Evolutionary conservation across 2,113 vertebrate species (phyloP).

Genomic region (Pavo muticus): DNA sequence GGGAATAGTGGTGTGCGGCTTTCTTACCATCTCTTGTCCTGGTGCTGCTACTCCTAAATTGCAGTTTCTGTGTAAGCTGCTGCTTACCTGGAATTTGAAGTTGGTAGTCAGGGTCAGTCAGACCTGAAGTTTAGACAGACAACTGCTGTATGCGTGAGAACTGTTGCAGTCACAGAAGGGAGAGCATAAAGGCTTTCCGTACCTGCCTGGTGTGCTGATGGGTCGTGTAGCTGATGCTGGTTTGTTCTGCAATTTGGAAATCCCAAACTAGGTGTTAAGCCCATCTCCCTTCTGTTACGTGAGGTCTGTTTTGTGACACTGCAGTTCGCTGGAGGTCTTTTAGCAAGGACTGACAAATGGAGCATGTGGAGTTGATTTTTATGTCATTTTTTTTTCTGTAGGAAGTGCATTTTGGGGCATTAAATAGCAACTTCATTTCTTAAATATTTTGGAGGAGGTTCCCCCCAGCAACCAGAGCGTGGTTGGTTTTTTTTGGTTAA

Average conservation of each 20-base stretch:
- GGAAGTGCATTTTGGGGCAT: constrained; percentile 41
- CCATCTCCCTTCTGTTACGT: neutral
- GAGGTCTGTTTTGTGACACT: constrained; percentile 19
- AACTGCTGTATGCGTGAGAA: neutral
- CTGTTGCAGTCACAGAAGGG: neutral
- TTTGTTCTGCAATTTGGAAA: neutral
- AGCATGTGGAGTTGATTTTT: constrained; percentile 6
- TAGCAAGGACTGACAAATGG: neutral
- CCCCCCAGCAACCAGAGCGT: neutral
- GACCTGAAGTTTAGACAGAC: neutral
- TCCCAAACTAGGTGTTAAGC: neutral
- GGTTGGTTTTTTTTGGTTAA: neutral
- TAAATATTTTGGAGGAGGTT: neutral
- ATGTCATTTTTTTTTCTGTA: neutral
- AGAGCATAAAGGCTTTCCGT: neutral
- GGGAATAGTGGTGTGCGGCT: neutral
- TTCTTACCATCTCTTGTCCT: neutral
- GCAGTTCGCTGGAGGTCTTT: neutral
- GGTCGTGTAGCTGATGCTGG: neutral
- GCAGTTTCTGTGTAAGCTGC: neutral
- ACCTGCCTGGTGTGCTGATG: neutral
- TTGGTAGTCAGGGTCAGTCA: neutral
- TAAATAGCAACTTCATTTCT: constrained; percentile 41
- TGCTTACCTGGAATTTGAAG: neutral
- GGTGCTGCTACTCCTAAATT: neutral